Evolutionary conservation across 2,888 invertebrate species (phyloP).

Genomic region (Erpobdella octoculata): DNA sequence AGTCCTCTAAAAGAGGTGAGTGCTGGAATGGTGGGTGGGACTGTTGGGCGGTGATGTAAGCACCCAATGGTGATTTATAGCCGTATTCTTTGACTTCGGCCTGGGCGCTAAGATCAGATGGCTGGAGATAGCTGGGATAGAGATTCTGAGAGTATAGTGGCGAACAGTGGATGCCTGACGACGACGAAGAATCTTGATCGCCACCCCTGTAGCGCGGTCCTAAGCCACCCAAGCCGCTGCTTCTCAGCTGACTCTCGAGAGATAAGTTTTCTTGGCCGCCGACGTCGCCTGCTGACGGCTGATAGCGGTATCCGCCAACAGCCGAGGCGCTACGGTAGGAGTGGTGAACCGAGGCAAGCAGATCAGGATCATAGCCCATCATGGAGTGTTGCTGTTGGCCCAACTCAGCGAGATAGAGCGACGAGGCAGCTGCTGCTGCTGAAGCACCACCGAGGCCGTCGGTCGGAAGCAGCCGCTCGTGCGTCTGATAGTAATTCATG

Average conservation of each 20-base stretch:
- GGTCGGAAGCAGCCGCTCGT: neutral
- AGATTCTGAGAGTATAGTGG: conserved; percentile 5
- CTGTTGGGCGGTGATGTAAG: conserved; percentile 18
- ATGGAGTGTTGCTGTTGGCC: conserved; percentile 22
- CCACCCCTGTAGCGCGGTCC: neutral
- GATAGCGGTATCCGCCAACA: neutral
- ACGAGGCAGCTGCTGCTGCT: neutral
- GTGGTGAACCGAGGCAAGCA: conserved; percentile 17
- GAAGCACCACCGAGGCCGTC: neutral
- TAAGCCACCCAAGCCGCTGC: neutral
- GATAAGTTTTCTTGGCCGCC: neutral
- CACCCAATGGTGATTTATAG: conserved; percentile 15
- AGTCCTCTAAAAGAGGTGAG: conserved; percentile 13
- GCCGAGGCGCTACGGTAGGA: conserved; percentile 13
- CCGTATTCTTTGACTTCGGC: conserved; percentile 19
- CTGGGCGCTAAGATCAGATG: neutral
- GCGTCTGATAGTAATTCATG: conserved; percentile 26
- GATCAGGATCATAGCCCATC: conserved; percentile 23
- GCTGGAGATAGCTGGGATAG: conserved; percentile 11
- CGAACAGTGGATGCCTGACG: neutral
- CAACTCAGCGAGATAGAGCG: conserved; percentile 17
- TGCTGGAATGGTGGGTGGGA: conserved; percentile 26
- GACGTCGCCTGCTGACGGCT: neutral
- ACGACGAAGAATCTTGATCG: neutral
- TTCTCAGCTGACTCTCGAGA: neutral